These are phyloP conservation scores for Corythaeola cristata DNA, from an alignment of 2,113 vertebrate genomes.

Conservation along the genomic window DNA sequence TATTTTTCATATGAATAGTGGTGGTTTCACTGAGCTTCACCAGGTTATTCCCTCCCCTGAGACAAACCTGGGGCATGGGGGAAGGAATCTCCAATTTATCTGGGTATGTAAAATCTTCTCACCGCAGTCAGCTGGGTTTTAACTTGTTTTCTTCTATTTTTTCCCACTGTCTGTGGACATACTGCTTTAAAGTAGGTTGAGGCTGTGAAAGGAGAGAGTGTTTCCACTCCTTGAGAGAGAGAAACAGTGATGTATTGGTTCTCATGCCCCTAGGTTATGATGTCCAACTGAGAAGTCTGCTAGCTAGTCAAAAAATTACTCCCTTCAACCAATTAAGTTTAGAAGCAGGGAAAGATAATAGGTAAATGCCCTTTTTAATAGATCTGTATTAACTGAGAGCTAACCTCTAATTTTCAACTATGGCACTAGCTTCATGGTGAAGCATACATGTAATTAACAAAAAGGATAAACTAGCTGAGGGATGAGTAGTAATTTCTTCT, in stretches of 20 bases:
- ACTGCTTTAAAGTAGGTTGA: not conserved
- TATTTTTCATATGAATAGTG: not conserved
- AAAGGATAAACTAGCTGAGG: not conserved
- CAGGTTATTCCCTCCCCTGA: not conserved
- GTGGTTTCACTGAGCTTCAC: not conserved
- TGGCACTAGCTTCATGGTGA: not conserved
- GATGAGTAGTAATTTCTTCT: not conserved
- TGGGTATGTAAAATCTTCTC: not conserved
- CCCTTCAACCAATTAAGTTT: not conserved
- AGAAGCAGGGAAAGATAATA: not conserved
- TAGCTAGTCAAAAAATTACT: not conserved
- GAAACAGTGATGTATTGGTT: not conserved
- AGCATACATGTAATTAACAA: not conserved
- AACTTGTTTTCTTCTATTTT: not conserved
- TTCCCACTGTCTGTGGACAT: not conserved
- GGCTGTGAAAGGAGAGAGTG: not conserved
- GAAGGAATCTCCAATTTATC: not conserved
- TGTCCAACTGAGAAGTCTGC: not conserved
- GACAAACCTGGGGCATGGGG: not conserved
- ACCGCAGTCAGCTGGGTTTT: not conserved
- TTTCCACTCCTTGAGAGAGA: not conserved
- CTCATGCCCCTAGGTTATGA: not conserved
- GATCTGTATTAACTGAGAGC: not conserved
- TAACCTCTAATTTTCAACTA: not conserved
- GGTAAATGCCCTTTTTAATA: not conserved